phyloP scores from a whole-genome alignment of 2,888 invertebrate genomes.

The Miltochrista miniata region DNA sequence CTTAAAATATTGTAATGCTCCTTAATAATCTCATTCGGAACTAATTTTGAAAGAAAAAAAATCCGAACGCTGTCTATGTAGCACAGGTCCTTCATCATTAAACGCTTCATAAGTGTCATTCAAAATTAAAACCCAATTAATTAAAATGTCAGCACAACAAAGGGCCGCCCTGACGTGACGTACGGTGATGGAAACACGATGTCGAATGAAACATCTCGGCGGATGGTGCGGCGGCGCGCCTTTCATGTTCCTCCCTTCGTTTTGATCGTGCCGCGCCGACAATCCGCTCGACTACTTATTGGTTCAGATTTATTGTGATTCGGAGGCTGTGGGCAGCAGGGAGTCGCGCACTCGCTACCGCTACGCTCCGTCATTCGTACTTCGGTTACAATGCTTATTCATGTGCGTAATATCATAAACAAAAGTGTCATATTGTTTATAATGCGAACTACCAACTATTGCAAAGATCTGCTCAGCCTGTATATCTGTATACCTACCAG shows the following conservation, averaged over 20 bases:
- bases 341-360: conserved; percentile 54
- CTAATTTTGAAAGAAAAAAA: too few species aligned
- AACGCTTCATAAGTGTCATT: conserved; percentile 57
- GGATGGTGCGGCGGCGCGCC: conserved; percentile 62
- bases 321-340: conserved; percentile 68
- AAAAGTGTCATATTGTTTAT: conserved; percentile 43
- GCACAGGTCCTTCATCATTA: conserved; percentile 54
- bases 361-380: conserved; percentile 54
- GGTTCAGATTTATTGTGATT: conserved; percentile 83
- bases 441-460: neutral
- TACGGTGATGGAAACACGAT: conserved; percentile 67
- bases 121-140: conserved; percentile 69
- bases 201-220: conserved; percentile 61
- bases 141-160: conserved; percentile 70
- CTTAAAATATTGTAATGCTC: too few species aligned
- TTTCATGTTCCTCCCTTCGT: conserved; percentile 75
- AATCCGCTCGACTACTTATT: conserved; percentile 81
- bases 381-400: conserved; percentile 50
- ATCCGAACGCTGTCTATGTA: too few species aligned
- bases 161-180: conserved; percentile 62
- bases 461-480: too few species aligned
- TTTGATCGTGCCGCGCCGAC: conserved; percentile 81
- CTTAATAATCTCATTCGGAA: too few species aligned
- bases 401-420: conserved; percentile 53
- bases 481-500: too few species aligned